Evolutionary conservation across 1,140 invertebrate species (phyloP), one percentile per base, ranked within the genome.

Genomic region (Bicyclus anynana): DNA sequence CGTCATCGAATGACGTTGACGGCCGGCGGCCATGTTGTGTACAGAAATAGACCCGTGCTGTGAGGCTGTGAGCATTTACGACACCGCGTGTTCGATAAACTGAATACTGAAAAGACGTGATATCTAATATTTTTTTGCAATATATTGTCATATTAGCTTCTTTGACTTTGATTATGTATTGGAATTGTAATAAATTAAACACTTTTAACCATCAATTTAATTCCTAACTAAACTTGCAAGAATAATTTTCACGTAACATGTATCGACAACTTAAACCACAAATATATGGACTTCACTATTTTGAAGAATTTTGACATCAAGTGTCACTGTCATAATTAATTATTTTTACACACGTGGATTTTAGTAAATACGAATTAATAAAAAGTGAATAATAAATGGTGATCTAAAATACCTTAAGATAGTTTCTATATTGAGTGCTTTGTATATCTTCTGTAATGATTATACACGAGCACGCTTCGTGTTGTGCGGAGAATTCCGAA

Each of bases 11-110:
- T 6, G 2, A 0, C 9, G 3, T 12, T 10, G 29, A 12, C 29
- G 29, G 1, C 29, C 35, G 53, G 48, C 58, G 51, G 58, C 58
- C 58, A 60, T 60, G 20, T 57, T 52, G 49, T 38, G 13, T 17
- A 33, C 29, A 33, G 29, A 33, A 33, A 12, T 17, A 40, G 13
- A 40, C 1, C 16, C 14, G 37, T 5, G 37, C 37, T 40, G 6
- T 40, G n/a, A n/a, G n/a, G n/a, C n/a, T n/a, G n/a, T n/a, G n/a
- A n/a, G n/a, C 13, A 14, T 1, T n/a, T n/a, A n/a, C 29, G n/a
- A 10, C n/a, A 33, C 12, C 7, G 29, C 29, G 16, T 40, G 37
- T 14, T 40, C 37, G 37, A 40, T 17, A 18, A 5, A 12, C 35
- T 48, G 12, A 17, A 14, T 29, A 20, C 29, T 33, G 10, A 33